Evolutionary conservation across 2,113 vertebrate genomes (phyloP).

Genomic region (Eudorcas thomsonii): DNA sequence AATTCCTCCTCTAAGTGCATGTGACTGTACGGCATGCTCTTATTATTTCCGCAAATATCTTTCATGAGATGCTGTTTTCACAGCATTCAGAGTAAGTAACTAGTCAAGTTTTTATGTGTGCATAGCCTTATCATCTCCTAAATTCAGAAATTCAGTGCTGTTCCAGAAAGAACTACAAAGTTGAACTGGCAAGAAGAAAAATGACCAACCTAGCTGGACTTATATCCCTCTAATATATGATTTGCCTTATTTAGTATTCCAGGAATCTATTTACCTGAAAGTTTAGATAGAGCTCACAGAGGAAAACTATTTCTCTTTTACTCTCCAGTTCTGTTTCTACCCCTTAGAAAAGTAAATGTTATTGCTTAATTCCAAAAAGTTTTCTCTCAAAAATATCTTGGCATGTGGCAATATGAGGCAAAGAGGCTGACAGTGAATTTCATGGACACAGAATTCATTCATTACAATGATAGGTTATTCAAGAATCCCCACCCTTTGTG

Average conservation of each 20-base stretch:
- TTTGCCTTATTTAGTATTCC: slow-evolving; percentile 12
- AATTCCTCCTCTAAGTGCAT: not conserved
- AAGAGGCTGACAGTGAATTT: not conserved
- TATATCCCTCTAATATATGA: not conserved
- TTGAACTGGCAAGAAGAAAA: slow-evolving; percentile 30
- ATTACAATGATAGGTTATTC: not conserved
- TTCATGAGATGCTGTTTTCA: slow-evolving; percentile 4
- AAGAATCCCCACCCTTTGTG: not conserved
- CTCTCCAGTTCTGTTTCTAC: not conserved
- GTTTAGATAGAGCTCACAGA: not conserved
- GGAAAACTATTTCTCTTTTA: not conserved
- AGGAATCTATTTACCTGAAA: slow-evolving; percentile 40
- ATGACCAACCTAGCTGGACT: not conserved
- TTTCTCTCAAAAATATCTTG: not conserved
- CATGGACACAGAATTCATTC: not conserved
- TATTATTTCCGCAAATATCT: slow-evolving; percentile 22
- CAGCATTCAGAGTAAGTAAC: not conserved
- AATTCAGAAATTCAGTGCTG: not conserved
- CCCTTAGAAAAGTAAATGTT: not conserved
- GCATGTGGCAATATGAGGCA: not conserved
- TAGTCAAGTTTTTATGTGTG: not conserved
- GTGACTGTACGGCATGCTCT: not conserved
- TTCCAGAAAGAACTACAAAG: slow-evolving; percentile 26
- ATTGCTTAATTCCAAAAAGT: slow-evolving; percentile 10
- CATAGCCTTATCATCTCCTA: not conserved